A percentile compares a stretch with the other conserved stretches of the same genome.
Evolutionary conservation across 2,113 vertebrate species (phyloP).

Genomic region (Paracanthobrama guichenoti): DNA sequence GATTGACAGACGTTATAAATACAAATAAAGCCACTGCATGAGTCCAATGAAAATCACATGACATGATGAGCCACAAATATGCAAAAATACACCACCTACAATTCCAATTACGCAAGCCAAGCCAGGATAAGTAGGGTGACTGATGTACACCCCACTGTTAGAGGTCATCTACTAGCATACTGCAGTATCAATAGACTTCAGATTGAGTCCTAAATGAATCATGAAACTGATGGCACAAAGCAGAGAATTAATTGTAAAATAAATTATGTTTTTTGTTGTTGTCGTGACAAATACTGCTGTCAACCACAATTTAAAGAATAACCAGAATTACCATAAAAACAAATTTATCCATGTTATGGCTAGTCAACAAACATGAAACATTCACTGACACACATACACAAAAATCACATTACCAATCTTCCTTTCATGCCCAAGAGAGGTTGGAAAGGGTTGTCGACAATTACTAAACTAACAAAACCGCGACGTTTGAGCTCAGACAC

Average conservation of each 20-base stretch:
- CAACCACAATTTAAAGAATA: conserved; percentile 3
- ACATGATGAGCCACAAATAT: conserved; percentile 19
- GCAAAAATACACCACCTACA: neutral
- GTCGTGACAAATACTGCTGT: neutral
- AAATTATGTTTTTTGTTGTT: conserved; percentile 6
- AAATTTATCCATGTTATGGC: conserved; percentile 1
- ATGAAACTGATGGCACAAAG: neutral
- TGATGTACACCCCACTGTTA: neutral
- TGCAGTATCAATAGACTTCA: neutral
- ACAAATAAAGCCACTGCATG: neutral
- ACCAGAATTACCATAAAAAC: neutral
- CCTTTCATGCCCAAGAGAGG: conserved; percentile 30
- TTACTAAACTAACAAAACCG: conserved; percentile 45
- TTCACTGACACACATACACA: neutral
- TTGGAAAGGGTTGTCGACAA: conserved; percentile 48
- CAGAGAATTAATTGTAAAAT: conserved; percentile 8
- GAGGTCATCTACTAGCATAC: neutral
- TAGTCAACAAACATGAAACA: conserved; percentile 27
- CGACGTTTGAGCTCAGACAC: conserved; percentile 24
- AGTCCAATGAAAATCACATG: neutral
- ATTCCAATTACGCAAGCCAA: neutral
- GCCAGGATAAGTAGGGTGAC: neutral
- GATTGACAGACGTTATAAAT: conserved; percentile 9
- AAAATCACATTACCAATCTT: conserved; percentile 18
- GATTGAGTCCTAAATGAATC: neutral